These are phyloP conservation scores for Semnopithecus entellus DNA, from an alignment of 2,113 vertebrate species.

Conservation along the genomic window DNA sequence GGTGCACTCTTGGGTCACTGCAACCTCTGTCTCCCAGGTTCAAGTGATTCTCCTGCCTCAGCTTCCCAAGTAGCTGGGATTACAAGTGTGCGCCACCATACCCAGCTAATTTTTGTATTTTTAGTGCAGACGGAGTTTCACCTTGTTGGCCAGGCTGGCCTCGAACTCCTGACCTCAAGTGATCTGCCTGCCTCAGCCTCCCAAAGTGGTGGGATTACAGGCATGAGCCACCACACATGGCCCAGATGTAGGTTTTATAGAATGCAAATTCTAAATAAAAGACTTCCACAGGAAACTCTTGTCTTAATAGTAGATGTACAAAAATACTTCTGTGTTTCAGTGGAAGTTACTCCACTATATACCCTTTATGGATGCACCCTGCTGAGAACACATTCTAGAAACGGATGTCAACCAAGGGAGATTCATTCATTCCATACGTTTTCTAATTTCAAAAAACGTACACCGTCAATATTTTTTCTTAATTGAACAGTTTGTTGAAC, in stretches of 20 bases:
- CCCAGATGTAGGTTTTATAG: not conserved
- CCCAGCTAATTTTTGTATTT: no score
- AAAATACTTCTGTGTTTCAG: not conserved
- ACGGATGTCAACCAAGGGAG: constrained; percentile 64
- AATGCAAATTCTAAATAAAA: not conserved
- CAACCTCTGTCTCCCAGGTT: no score
- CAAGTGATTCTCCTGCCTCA: no score
- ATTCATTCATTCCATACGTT: constrained; percentile 63
- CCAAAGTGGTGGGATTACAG: no score
- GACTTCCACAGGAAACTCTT: not conserved
- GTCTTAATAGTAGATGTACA: not conserved
- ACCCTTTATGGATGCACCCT: not conserved
- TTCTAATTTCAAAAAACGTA: constrained; percentile 75
- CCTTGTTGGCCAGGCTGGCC: no score
- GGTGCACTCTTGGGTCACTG: no score
- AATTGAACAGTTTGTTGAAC: constrained; percentile 82
- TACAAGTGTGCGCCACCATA: no score
- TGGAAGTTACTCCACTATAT: not conserved
- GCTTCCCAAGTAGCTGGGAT: no score
- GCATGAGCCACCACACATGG: no score
- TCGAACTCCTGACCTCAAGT: no score
- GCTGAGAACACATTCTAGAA: constrained; percentile 42
- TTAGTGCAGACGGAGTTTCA: no score
- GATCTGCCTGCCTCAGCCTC: no score
- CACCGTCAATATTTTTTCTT: constrained; percentile 79